These are phyloP conservation scores for Dasyurus viverrinus DNA, from an alignment of 2,113 vertebrate species.

Conservation along the genomic window DNA sequence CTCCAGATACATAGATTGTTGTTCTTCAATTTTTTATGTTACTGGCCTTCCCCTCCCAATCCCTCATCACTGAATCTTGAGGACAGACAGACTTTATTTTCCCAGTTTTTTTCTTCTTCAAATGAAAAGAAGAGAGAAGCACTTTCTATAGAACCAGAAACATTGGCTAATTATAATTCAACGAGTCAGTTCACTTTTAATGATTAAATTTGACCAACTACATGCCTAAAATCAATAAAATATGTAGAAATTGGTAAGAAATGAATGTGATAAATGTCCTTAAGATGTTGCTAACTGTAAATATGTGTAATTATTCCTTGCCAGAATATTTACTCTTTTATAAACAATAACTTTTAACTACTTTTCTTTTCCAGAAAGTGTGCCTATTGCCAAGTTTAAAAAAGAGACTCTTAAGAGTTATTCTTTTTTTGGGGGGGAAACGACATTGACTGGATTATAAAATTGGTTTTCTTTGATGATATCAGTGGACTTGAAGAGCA, in stretches of 20 bases:
- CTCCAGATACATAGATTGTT: neutral
- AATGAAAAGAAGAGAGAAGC: neutral
- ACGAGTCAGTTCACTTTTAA: neutral
- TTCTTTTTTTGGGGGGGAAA: neutral
- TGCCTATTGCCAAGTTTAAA: neutral
- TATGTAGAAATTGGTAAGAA: neutral
- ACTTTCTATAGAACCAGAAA: neutral
- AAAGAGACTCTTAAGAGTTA: neutral
- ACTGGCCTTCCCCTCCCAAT: neutral
- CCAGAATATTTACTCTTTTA: neutral
- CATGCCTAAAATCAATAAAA: neutral
- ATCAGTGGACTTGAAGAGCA: too few relatives aligned
- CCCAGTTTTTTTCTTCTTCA: neutral
- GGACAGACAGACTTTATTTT: neutral
- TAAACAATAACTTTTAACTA: neutral
- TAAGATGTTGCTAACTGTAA: neutral
- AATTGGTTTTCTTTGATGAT: neutral
- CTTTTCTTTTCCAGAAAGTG: neutral
- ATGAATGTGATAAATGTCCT: neutral
- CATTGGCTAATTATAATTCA: neutral
- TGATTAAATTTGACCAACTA: slow-evolving; percentile 19
- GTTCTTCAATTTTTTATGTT: neutral
- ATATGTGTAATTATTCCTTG: neutral
- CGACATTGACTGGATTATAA: neutral
- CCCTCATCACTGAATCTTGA: neutral